These are phyloP conservation scores for Coturnix japonica DNA, from an alignment of 2,113 vertebrate species.

Conservation along the genomic window DNA sequence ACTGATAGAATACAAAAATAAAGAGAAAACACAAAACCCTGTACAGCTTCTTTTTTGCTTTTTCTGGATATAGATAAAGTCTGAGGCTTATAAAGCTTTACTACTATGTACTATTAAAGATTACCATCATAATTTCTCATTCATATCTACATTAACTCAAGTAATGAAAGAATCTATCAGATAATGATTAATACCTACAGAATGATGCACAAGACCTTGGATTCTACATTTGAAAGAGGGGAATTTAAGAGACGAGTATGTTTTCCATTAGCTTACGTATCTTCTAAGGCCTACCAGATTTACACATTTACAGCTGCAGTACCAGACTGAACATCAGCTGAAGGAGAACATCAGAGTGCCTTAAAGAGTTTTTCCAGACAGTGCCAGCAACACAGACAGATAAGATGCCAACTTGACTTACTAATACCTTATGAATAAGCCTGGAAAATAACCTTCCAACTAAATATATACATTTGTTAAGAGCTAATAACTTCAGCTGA, in stretches of 20 bases:
- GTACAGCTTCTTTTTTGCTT: background rate
- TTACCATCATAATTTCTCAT: background rate
- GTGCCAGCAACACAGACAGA: background rate
- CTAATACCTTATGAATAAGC: background rate
- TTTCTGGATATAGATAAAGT: background rate
- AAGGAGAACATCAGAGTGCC: background rate
- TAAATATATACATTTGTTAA: background rate
- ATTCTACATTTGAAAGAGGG: background rate
- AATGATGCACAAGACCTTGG: background rate
- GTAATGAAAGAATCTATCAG: background rate
- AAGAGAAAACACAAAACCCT: background rate
- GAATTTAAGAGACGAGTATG: background rate
- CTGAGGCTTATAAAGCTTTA: background rate
- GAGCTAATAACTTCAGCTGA: background rate
- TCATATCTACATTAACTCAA: background rate
- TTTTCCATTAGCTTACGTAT: background rate
- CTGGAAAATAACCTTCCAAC: background rate
- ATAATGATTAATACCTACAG: background rate
- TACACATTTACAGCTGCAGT: background rate
- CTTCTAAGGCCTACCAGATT: background rate
- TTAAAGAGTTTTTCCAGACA: background rate
- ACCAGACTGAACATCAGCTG: background rate
- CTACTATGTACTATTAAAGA: background rate
- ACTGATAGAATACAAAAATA: background rate
- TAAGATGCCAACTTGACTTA: background rate